Conservation (phyloP, 2,797 vertebrate genomes). For the Manis crassicaudata region DNA sequence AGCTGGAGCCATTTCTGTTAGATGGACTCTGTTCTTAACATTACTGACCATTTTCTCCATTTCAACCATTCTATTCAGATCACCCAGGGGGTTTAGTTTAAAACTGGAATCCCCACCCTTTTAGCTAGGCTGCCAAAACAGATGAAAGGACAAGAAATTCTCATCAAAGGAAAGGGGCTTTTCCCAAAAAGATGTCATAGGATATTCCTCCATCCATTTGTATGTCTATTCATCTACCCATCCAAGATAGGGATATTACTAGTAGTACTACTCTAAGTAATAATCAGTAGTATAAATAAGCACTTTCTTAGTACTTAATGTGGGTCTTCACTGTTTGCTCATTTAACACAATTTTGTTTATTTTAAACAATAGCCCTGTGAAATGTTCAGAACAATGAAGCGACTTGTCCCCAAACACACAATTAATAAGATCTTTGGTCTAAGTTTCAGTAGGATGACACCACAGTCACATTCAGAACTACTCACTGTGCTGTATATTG, state of each 20-base stretch:
- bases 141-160: constrained; percentile 38
- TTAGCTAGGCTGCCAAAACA: constrained; percentile 37
- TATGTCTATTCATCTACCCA: neutral
- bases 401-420: neutral
- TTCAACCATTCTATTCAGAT: constrained; percentile 51
- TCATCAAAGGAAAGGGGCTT: neutral
- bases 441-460: neutral
- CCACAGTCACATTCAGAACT: neutral
- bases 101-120: constrained; percentile 44
- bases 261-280: neutral
- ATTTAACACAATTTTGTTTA: neutral
- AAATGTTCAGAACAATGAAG: neutral
- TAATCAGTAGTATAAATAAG: neutral
- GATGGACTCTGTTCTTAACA: constrained; percentile 56
- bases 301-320: neutral
- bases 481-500: neutral
- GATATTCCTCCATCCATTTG: neutral
- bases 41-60: constrained; percentile 49
- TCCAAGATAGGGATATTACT: neutral
- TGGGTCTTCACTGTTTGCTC: neutral
- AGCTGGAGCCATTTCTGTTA: constrained; percentile 67
- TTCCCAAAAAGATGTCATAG: neutral
- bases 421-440: neutral
- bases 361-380: neutral
- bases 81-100: neutral